Evolutionary conservation across 1,140 invertebrate genomes (phyloP).

Genomic region (Trialeurodes vaporariorum): DNA sequence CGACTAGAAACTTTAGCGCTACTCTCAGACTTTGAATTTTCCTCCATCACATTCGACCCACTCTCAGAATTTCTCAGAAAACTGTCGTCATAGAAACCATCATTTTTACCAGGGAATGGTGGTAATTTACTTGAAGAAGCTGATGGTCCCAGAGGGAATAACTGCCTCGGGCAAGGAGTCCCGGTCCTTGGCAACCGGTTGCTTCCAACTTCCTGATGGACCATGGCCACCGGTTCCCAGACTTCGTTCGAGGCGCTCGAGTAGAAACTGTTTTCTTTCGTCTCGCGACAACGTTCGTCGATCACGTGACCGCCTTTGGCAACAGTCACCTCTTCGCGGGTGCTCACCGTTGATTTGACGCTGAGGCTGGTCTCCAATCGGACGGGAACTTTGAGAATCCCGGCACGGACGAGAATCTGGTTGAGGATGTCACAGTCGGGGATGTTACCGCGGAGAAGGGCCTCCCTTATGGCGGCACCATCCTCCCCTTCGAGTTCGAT

Average conservation of each 20-base stretch:
- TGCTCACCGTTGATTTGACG: slow-evolving; percentile 58
- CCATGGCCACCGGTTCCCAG: slow-evolving; percentile 43
- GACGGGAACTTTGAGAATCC: slow-evolving; percentile 47
- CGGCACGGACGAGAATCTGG: slow-evolving; percentile 46
- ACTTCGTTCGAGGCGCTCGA: slow-evolving; percentile 53
- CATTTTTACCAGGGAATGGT: background rate
- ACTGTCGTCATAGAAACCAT: background rate
- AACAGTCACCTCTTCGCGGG: slow-evolving; percentile 59
- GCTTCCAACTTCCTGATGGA: background rate
- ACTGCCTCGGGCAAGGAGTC: background rate
- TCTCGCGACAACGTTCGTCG: slow-evolving; percentile 57
- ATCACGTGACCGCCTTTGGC: slow-evolving; percentile 52
- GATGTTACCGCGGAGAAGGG: slow-evolving; percentile 54
- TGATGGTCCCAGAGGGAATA: background rate
- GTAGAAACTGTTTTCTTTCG: slow-evolving; percentile 59
- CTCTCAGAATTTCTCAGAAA: background rate
- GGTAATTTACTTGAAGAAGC: background rate
- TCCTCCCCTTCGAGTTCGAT: slow-evolving; percentile 56
- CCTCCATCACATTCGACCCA: background rate
- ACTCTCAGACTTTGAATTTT: background rate
- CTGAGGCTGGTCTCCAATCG: slow-evolving; percentile 58
- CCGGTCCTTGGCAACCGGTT: background rate
- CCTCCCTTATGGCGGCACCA: slow-evolving; percentile 53
- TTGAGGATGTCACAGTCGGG: slow-evolving; percentile 60
- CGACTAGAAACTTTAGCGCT: too few relatives aligned